Base-by-base conservation (phyloP, 1,140 invertebrate genomes). In the Cotesia vestalis region DNA sequence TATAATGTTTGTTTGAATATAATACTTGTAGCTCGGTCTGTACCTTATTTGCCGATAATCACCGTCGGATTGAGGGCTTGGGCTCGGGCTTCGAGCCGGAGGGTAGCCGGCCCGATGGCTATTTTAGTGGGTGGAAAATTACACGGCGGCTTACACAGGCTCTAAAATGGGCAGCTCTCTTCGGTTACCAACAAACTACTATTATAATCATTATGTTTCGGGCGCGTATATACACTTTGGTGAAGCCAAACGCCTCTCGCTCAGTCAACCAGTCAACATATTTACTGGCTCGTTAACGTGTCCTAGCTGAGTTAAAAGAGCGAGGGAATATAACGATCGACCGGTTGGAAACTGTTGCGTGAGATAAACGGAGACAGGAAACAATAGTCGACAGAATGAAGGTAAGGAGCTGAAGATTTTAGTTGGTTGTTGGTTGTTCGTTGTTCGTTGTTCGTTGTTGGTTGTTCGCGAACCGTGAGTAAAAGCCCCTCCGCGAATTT, bases 51-150 rank as follows among this genome's bases (percentile, higher is more conserved):
- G 80, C 84, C 81, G 82, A 85, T 85, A 86, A 87, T 87, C 81
- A 83, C 78, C 77, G 79, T 76, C 73, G 78, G 75, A 85, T 85
- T 80, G 81, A 8, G 82, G 78, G 79, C 77, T 67, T 76, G 52
- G 27, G 27, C 27, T 76, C 73, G 78, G 75, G 84, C 85, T 80
- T 81, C 2, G 82, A 78, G 79, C 77, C 66, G 76, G 52, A n/a
- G 67, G 63, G 51, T 52, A 68, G 73, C 38, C 79, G 79, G 79
- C 78, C 78, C 81, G 80, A 86, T 86, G 85, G 85, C 84, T 86
- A 86, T 86, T 87, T 87, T 87, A 87, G 85, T 86, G 84, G 85
- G 85, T 87, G 85, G 85, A 86, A 86, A 87, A 87, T 87, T 87
- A 87, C 84, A 87, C 78, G 81, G 85, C 85, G 85, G 84, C 84